A percentile compares a stretch with the other conserved stretches of the same genome.
Conservation (phyloP, 2,113 vertebrate species). For the Phainopepla nitens region DNA sequence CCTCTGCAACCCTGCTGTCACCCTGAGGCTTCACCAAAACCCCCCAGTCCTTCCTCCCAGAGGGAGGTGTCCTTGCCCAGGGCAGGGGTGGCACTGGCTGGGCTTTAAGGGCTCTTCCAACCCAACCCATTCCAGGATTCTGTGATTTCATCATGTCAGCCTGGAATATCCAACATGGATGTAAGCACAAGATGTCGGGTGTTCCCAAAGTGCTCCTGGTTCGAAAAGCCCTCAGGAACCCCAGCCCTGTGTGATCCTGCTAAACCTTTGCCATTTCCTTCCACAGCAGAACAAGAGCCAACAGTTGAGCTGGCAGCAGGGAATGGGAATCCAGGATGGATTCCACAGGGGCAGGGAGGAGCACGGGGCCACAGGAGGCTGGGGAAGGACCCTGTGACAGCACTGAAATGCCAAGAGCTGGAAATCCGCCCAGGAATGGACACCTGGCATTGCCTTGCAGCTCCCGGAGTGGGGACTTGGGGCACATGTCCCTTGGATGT, state of each 20-base stretch:
- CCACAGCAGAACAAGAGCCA: neutral
- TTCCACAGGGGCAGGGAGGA: neutral
- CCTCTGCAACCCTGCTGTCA: neutral
- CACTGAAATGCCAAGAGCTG: neutral
- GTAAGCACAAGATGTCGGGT: neutral
- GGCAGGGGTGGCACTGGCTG: neutral
- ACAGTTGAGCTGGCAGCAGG: neutral
- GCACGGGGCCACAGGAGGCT: neutral
- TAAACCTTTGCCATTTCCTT: neutral
- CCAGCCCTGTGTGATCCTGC: neutral
- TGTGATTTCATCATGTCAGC: neutral
- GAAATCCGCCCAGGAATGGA: neutral
- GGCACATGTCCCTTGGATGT: fast-evolving
- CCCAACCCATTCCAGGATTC: neutral
- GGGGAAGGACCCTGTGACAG: neutral
- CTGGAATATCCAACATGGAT: neutral
- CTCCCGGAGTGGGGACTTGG: fast-evolving
- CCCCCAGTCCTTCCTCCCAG: neutral
- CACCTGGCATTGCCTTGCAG: neutral
- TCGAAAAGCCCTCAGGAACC: neutral
- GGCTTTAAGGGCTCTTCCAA: neutral
- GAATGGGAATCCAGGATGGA: neutral
- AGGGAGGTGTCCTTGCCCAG: neutral
- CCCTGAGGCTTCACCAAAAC: neutral
- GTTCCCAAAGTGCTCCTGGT: neutral